Base-by-base conservation (phyloP, 2,113 vertebrate genomes). In the Gobiocypris rarus region DNA sequence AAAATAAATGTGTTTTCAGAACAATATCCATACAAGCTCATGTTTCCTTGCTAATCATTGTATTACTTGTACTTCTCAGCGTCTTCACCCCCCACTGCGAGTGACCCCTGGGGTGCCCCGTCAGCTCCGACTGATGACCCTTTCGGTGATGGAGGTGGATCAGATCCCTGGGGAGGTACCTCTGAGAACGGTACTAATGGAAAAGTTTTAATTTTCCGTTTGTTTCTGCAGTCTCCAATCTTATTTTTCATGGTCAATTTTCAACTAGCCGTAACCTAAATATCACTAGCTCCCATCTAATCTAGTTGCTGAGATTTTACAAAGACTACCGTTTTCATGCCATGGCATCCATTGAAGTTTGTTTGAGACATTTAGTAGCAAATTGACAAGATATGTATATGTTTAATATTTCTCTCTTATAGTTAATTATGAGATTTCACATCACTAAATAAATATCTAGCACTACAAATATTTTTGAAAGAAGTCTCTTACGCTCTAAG, bases 81-180 rank as follows among this genome's bases (percentile, higher is more conserved):
- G n/a, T 83, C 91, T 84, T 88, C 90, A 86, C 83, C 91, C 3
- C 86, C 82, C 6, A 84, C 82, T 45, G 70, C 89, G 14, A 91
- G 88, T 34, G 92, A 93, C 71, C 91, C 92, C 0, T 94, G 94
- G 94, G 95, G 93, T 0, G 91, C 92, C 1, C 91, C 94, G 74
- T 90, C 90, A 52, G 86, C 88, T 1, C 88, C 87, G 4, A 86
- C 89, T 3, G 74, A 58, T 31, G 92, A 94, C 85, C 94, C 94
- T 1, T 95, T 94, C 83, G 92, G 93, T 85, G 91, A 92, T 9
- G 90, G 89, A 43, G 77, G 85, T 8, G 65, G 82, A 50, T 91
- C 91, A 83, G 93, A 94, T 79, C 88, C 92, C 1, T 95, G 94
- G 94, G 92, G 91, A 31, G 75, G 89, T n/a, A 84, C 91, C 0